Base-by-base conservation (phyloP, 2,888 invertebrate species). In the Lissonota sp. region DNA sequence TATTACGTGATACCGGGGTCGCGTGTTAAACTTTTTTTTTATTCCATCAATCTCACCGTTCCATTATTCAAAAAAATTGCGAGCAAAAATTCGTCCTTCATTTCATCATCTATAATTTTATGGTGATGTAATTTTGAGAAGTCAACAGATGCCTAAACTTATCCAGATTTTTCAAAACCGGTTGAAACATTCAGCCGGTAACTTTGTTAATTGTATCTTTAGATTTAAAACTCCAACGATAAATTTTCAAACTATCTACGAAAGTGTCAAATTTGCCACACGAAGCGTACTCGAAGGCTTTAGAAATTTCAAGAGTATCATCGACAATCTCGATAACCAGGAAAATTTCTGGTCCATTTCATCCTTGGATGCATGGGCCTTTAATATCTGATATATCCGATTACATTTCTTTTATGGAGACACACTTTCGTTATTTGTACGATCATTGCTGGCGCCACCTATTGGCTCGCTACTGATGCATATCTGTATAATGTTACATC, bases 401-500 rank as follows among this genome's bases (percentile, higher is more conserved):
- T 16, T 53, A 53, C 4, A 51, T 51, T 5, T 51, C 14, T 66
- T 53, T 53, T 66, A 66, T 53, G 53, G 66, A 51, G 26, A 26
- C 3, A 26, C 51, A 51, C 12, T 26, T 44, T 4, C 10, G 16
- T 26, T 51, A 37, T 64, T 37, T 64, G 39, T n/a, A 63, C 8
- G 5, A 40, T 14, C 44, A 14, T 39, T 37, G 16, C n/a, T 16
- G 42, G 53, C 63, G 73, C 63, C 53, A 53, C 44, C 16, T 8
- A n/a, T 10, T 58, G 64, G 57, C 73, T 74, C 73, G 66, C 26
- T 64, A 7, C 39, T 66, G 37, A 46, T 39, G 46, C 12, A 26
- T 37, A 53, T 26, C 40, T 63, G 6, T 14, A n/a, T n/a, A 53
- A 73, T 55, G 55, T 63, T 37, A 4, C 37, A 5, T 57, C 63